Evolutionary conservation across 2,113 vertebrate species (phyloP), one percentile per base, ranked within the genome.

Genomic region (Zapus hudsonius): DNA sequence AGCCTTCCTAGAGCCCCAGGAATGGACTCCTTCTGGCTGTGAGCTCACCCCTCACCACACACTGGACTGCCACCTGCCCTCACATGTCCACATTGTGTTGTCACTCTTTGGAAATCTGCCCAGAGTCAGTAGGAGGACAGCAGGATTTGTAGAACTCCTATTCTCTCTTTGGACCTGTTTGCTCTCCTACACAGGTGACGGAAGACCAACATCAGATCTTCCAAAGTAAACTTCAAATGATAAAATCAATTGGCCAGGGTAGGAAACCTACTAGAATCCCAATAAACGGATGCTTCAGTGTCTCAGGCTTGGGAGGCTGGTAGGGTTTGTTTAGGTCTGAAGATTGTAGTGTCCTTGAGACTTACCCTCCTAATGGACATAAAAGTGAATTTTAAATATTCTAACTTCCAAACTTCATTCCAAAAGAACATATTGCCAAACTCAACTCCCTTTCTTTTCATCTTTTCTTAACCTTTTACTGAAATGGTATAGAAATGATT

Each of bases 131-230:
- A 13, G 33, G 7, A 33, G 19, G 42, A n/a, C 4, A 79, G 40
- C 9, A 52, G n/a, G 22, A 10, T 52, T 33, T 40, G 13, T 16
- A 27, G 4, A 33, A 38, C n/a, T 52, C 64, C 29, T 73, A 36
- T 42, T 19, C 23, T 11, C 9, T 20, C 40, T 59, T 63, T 59
- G 79, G 83, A 42, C 42, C 8, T 36, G 1, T 7, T 19, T 75
- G 55, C 42, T 78, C 19, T 33, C 66, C 22, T 66, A 67, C 22
- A 16, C 78, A 80, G 4, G 19, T 70, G 33, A 79, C 2, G 23
- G n/a, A 67, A 92, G 89, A 79, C n/a, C 42, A 80, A 75, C 11
- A 33, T 7, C 31, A 92, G 69, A 87, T 42, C 27, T 87, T 57
- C 79, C 27, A 80, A 64, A 25, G n/a, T 38, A 47, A 84, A 66